Percentiles rank a stretch among this genome's conserved stretches.
Conservation (phyloP, 2,113 vertebrate genomes). For the Leptocoma aspasia region DNA sequence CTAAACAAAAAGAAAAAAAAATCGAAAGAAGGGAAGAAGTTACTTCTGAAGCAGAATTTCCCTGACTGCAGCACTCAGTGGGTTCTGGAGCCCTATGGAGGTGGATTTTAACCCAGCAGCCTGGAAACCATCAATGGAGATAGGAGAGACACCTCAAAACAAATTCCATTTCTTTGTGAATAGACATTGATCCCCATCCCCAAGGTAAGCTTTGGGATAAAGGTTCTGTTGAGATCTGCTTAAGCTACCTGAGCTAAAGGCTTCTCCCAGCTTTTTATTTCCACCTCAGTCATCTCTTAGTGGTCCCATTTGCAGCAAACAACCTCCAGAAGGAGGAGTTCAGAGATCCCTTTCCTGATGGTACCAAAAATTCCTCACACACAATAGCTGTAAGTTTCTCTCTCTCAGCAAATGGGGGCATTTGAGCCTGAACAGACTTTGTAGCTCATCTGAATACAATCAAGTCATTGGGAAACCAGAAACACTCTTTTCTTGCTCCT, state of each 20-base stretch:
- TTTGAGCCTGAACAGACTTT: background rate
- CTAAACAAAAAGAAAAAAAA: background rate
- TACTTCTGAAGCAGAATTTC: background rate
- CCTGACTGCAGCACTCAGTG: background rate
- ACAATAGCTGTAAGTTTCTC: background rate
- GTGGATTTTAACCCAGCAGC: background rate
- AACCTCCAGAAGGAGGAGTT: background rate
- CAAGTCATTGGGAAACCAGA: background rate
- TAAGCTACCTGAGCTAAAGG: background rate
- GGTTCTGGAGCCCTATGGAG: fast-evolving
- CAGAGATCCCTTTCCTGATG: background rate
- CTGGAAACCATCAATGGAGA: background rate
- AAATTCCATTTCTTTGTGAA: background rate
- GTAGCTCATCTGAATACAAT: background rate
- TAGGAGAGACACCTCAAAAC: background rate
- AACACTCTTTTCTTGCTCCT: background rate
- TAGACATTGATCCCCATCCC: background rate
- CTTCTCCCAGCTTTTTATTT: background rate
- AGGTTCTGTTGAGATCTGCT: background rate
- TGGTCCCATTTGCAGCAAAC: background rate
- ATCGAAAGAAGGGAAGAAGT: background rate
- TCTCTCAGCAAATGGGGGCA: background rate
- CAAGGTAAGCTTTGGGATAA: background rate
- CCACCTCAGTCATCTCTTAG: background rate
- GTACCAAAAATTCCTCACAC: background rate